Conservation (phyloP, 2,888 invertebrate genomes). For the Yponomeuta cagnagella region DNA sequence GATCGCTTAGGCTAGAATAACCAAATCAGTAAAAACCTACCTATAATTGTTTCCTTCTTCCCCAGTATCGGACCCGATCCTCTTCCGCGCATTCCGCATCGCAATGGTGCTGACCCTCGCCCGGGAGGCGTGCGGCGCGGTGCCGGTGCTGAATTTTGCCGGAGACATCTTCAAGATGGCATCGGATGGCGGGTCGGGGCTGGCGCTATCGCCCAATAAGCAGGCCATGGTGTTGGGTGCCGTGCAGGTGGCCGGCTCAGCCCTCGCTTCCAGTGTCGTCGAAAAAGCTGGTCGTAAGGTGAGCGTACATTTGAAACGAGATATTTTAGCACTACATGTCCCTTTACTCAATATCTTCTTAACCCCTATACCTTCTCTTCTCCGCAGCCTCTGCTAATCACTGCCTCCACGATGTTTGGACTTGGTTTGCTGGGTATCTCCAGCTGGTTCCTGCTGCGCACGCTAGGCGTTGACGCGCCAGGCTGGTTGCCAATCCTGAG, state of each 20-base stretch:
- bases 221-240: conserved; percentile 62
- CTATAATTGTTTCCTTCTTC: no score
- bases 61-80: conserved; percentile 51
- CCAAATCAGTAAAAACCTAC: no score
- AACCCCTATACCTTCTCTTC: background rate
- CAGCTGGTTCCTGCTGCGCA: conserved; percentile 54
- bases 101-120: conserved; percentile 44
- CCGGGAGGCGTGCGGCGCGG: conserved; percentile 56
- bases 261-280: conserved; percentile 48
- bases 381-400: conserved; percentile 47
- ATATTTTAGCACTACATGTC: no score
- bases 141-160: conserved; percentile 60
- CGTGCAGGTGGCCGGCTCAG: conserved; percentile 55
- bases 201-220: conserved; percentile 53
- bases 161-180: conserved; percentile 56
- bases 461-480: conserved; percentile 36
- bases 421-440: conserved; percentile 56
- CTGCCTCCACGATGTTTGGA: conserved; percentile 51
- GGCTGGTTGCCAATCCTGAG: conserved; percentile 68
- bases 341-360: no score
- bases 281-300: conserved; percentile 62
- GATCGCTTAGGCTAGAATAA: no score
- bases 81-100: conserved; percentile 52
- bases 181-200: conserved; percentile 33
- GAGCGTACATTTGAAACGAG: background rate